These are phyloP conservation scores for Encarsia formosa DNA, from an alignment of 2,888 invertebrate genomes.

Conservation along the genomic window DNA sequence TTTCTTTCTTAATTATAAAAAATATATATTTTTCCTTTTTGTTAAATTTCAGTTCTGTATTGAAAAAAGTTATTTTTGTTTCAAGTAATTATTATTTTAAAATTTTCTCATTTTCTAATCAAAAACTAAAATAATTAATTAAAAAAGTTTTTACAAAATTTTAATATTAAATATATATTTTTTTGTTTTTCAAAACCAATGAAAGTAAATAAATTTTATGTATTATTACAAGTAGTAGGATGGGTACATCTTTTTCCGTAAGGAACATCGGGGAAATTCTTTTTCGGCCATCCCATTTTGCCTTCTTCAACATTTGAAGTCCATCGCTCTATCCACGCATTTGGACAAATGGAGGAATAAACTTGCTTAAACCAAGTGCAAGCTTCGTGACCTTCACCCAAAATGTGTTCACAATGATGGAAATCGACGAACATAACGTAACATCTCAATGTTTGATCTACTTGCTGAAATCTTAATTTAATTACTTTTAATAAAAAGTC, in stretches of 20 bases:
- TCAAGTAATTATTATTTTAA: too few species aligned
- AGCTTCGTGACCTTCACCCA: slow-evolving; percentile 38
- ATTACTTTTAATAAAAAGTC: background rate
- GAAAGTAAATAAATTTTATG: background rate
- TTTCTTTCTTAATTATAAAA: too few species aligned
- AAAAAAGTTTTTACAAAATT: too few species aligned
- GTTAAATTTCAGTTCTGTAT: too few species aligned
- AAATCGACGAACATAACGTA: slow-evolving; percentile 46
- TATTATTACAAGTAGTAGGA: background rate
- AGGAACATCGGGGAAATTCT: slow-evolving; percentile 9
- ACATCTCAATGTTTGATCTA: slow-evolving; percentile 43
- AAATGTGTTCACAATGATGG: slow-evolving; percentile 41
- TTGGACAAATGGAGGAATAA: slow-evolving; percentile 40
- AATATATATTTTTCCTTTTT: too few species aligned
- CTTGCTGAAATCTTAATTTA: slow-evolving; percentile 43
- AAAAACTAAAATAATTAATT: too few species aligned
- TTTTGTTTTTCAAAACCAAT: too few species aligned
- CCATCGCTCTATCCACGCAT: slow-evolving; percentile 39
- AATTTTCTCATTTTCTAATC: too few species aligned
- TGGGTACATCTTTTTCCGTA: slow-evolving; percentile 7
- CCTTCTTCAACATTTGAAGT: slow-evolving; percentile 34
- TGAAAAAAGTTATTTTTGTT: too few species aligned
- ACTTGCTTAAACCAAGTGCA: slow-evolving; percentile 44
- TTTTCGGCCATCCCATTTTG: slow-evolving; percentile 35
- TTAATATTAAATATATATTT: too few species aligned